Conservation (phyloP, 1,140 invertebrate genomes). For the Cryptotermes secundus region DNA sequence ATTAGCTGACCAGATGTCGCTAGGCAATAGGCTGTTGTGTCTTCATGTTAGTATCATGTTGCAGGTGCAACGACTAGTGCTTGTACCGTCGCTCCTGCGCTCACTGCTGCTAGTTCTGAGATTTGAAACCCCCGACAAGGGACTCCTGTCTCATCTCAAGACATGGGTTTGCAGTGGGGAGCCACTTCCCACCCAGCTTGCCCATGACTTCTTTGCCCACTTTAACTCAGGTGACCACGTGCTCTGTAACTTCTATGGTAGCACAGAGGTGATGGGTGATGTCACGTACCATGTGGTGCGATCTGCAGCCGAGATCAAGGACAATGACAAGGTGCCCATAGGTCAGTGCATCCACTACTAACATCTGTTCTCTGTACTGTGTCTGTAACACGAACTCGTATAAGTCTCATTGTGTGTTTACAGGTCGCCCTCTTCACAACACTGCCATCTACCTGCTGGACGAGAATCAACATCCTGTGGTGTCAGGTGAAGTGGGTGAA, state of each 20-base stretch:
- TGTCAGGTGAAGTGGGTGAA: constrained; percentile 72
- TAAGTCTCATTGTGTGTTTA: constrained; percentile 9
- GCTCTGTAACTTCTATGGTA: constrained; percentile 86
- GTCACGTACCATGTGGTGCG: constrained; percentile 66
- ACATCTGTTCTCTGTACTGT: not conserved
- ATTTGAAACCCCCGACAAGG: constrained; percentile 35
- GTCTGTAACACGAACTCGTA: not conserved
- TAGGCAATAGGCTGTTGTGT: too few relatives aligned
- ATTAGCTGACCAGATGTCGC: not conserved
- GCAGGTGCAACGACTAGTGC: constrained; percentile 71
- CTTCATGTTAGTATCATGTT: not conserved
- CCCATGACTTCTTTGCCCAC: constrained; percentile 68
- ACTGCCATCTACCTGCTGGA: constrained; percentile 77
- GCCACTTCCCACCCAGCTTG: constrained; percentile 63
- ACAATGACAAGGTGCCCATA: constrained; percentile 72
- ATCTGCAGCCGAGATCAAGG: constrained; percentile 55
- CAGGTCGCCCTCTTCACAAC: constrained; percentile 72
- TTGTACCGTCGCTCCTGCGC: constrained; percentile 79
- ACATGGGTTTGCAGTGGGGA: constrained; percentile 82
- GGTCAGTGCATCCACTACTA: constrained; percentile 54
- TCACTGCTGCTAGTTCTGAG: constrained; percentile 71
- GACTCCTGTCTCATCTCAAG: not conserved
- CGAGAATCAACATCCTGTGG: constrained; percentile 64
- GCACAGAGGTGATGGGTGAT: constrained; percentile 84
- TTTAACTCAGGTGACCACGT: constrained; percentile 60